These are phyloP conservation scores for Sardinella longiceps DNA, from an alignment of 2,797 vertebrate species.

Conservation along the genomic window DNA sequence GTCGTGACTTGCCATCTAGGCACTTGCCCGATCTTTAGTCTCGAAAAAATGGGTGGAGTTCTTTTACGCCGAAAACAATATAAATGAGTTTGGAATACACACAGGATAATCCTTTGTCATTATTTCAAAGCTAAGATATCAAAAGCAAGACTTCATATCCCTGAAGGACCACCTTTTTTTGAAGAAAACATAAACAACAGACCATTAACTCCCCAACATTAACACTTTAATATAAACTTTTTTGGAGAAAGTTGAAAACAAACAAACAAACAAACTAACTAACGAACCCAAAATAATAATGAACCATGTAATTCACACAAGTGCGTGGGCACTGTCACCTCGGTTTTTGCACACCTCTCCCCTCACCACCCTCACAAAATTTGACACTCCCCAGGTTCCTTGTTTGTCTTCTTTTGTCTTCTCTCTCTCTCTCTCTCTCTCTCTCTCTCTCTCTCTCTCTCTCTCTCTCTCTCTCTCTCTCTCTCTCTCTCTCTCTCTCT, in stretches of 20 bases:
- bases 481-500: not conserved
- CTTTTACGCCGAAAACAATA: not conserved
- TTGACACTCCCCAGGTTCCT: not conserved
- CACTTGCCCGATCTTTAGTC: not conserved
- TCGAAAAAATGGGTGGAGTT: not conserved
- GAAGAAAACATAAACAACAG: not conserved
- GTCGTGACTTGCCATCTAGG: slow-evolving; percentile 11
- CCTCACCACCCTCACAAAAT: not conserved
- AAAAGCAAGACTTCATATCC: too few relatives aligned
- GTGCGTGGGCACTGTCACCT: not conserved
- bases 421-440: not conserved
- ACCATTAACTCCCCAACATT: not conserved
- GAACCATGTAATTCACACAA: not conserved
- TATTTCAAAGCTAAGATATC: not conserved
- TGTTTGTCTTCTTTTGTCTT: not conserved
- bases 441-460: not conserved
- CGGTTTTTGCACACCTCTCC: not conserved
- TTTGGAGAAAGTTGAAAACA: not conserved
- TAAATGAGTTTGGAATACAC: not conserved
- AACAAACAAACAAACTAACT: not conserved
- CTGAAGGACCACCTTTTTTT: too few relatives aligned
- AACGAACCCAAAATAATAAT: not conserved
- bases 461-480: not conserved
- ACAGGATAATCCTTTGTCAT: not conserved
- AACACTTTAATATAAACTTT: not conserved